Conservation (phyloP, 2,797 vertebrate species). For the Takifugu ocellatus region DNA sequence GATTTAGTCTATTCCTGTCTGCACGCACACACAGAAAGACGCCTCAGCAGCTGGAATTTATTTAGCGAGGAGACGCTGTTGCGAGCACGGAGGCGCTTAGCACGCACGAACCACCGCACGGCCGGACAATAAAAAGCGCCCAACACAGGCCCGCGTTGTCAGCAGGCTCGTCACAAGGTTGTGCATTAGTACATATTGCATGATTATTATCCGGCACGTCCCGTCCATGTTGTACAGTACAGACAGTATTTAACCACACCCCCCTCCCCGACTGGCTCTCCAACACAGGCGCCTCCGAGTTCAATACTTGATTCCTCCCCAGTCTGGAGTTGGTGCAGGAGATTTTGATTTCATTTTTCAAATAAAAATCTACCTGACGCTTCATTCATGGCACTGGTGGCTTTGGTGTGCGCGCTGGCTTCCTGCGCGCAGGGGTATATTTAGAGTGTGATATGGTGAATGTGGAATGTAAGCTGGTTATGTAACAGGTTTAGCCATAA, state of each 20-base stretch:
- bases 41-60: constrained; percentile 58
- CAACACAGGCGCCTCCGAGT: constrained; percentile 74
- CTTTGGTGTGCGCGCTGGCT: constrained; percentile 21
- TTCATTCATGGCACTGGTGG: constrained; percentile 34
- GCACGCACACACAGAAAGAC: constrained; percentile 25
- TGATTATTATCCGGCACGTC: constrained; percentile 67
- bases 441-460: constrained; percentile 89
- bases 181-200: constrained; percentile 22
- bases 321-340: constrained; percentile 8
- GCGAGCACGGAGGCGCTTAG: constrained; percentile 23
- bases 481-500: constrained; percentile 97
- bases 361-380: constrained; percentile 22
- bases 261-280: constrained; percentile 78
- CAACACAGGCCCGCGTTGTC: background rate
- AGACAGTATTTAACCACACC: constrained; percentile 87
- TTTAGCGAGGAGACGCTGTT: constrained; percentile 37
- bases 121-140: constrained; percentile 1
- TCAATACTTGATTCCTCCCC: constrained; percentile 61
- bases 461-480: constrained; percentile 94
- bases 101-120: constrained; percentile 6
- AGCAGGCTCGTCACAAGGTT: constrained; percentile 25
- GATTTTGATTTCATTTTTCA: no score
- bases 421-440: constrained; percentile 77
- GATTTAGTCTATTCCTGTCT: constrained; percentile 39
- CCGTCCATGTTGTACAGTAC: constrained; percentile 88